Evolutionary conservation across 2,888 invertebrate genomes (phyloP), one percentile per base, ranked within the genome.

Genomic region (Ptychoptera contaminata): DNA sequence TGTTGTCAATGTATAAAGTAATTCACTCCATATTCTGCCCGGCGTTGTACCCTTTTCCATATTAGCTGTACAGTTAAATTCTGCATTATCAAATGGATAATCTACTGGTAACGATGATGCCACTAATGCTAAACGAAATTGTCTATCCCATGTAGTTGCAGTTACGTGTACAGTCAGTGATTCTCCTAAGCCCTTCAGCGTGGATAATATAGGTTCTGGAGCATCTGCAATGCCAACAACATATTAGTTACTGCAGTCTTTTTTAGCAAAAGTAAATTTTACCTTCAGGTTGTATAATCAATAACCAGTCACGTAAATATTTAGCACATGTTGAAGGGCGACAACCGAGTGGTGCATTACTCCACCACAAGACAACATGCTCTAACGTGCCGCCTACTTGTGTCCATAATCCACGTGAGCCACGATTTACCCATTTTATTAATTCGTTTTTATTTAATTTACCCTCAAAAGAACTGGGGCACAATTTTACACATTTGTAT

Each of bases 291-390:
- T 74, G 75, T 37, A 68, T 70, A 42, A 76, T 65, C 8, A 53
- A 12, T 10, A 54, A 42, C 77, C 77, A 78, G 55, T 77, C 75
- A 16, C 77, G 63, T 37, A 77, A 65, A 60, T 77, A 76, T 62
- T 77, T 77, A 53, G 75, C 73, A 3, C 74, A 74, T 54, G 71
- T 72, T 14, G 76, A 74, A 16, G 76, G 70, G 51, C 77, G 73
- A 46, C 76, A 74, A 11, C 81, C 78, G 37, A 84, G 63, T 1
- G 83, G 81, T 49, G 77, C 78, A 10, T 77, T 69, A 2, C 81
- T 79, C 85, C 86, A 86, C 88, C 87, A 88, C 1, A 88, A 67
- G 16, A 87, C 73, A 15, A 85, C 76, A 55, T 88, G 86, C 57
- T 87, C 85, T 42, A 85, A 67, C 55, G 77, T 80, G 47, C 79